Evolutionary conservation across 2,888 invertebrate genomes (phyloP).

Genomic region (Cerceris ruficornis): DNA sequence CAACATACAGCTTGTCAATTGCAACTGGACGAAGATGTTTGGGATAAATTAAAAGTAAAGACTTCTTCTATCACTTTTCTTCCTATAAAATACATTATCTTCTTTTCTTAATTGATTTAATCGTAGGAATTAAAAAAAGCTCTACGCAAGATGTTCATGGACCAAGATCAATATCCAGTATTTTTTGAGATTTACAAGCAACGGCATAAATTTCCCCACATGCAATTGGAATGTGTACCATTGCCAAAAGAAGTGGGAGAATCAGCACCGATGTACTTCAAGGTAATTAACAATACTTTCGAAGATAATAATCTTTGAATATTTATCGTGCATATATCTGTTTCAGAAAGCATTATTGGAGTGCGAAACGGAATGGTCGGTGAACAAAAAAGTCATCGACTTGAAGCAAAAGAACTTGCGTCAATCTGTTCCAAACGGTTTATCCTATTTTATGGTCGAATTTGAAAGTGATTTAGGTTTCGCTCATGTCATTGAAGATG

Average conservation of each 20-base stretch:
- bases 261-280: slow-evolving; percentile 97
- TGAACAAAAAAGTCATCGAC: slow-evolving; percentile 95
- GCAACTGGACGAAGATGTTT: slow-evolving; percentile 96
- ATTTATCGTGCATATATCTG: slow-evolving; percentile 8
- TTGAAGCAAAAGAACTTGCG: slow-evolving; percentile 88
- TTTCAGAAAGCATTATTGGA: slow-evolving; percentile 94
- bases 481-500: slow-evolving; percentile 98
- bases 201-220: slow-evolving; percentile 90
- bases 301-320: not conserved
- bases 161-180: slow-evolving; percentile 89
- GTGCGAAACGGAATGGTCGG: slow-evolving; percentile 96
- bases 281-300: slow-evolving; percentile 82
- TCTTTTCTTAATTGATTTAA: slow-evolving; percentile 82
- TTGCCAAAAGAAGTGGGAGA: slow-evolving; percentile 92
- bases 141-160: slow-evolving; percentile 89
- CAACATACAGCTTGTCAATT: slow-evolving; percentile 91
- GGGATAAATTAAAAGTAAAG: slow-evolving; percentile 91
- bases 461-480: slow-evolving; percentile 96
- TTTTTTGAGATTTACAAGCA: slow-evolving; percentile 94
- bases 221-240: slow-evolving; percentile 95
- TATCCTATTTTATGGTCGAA: slow-evolving; percentile 97
- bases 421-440: slow-evolving; percentile 93
- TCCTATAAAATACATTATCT: not conserved
- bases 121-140: slow-evolving; percentile 86
- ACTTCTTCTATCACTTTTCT: not conserved